Evolutionary conservation across 2,113 vertebrate species (phyloP).

Genomic region (Mugil cephalus): DNA sequence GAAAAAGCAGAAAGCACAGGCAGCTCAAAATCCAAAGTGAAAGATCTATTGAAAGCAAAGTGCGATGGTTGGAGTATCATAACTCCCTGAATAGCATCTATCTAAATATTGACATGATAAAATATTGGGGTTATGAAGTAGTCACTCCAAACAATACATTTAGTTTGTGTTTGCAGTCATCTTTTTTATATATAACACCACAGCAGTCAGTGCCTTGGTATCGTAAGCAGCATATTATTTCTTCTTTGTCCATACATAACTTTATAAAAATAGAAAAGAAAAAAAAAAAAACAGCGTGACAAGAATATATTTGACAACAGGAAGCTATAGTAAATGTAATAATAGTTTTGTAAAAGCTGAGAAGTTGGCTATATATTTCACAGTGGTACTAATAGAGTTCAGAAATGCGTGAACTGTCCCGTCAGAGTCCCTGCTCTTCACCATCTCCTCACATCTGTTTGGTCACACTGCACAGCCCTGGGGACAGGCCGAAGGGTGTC

Average conservation of each 20-base stretch:
- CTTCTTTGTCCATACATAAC: constrained; percentile 44
- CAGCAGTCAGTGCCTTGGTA: constrained; percentile 41
- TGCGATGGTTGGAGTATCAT: constrained; percentile 44
- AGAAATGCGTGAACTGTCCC: constrained; percentile 41
- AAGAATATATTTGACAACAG: constrained; percentile 33
- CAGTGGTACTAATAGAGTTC: constrained; percentile 59
- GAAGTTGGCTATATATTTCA: constrained; percentile 50
- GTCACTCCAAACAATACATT: constrained; percentile 37
- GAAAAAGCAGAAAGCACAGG: constrained; percentile 13
- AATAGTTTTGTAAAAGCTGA: constrained; percentile 52
- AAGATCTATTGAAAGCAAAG: constrained; percentile 38
- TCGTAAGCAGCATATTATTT: constrained; percentile 59
- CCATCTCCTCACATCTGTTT: constrained; percentile 69
- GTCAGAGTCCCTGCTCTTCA: constrained; percentile 49
- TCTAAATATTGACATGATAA: neutral
- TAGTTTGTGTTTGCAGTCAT: constrained; percentile 17
- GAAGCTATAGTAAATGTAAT: constrained; percentile 42
- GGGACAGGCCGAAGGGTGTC: constrained; percentile 57
- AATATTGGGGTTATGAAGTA: constrained; percentile 26
- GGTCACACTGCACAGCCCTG: constrained; percentile 63
- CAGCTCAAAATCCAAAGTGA: constrained; percentile 35
- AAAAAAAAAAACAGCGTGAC: no score
- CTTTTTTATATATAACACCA: constrained; percentile 33
- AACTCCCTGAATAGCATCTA: constrained; percentile 38
- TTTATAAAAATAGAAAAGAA: constrained; percentile 55